A percentile compares a stretch with the other conserved stretches of the same genome.
Evolutionary conservation across 2,888 invertebrate species (phyloP).

Genomic region (Cerastoderma edule): DNA sequence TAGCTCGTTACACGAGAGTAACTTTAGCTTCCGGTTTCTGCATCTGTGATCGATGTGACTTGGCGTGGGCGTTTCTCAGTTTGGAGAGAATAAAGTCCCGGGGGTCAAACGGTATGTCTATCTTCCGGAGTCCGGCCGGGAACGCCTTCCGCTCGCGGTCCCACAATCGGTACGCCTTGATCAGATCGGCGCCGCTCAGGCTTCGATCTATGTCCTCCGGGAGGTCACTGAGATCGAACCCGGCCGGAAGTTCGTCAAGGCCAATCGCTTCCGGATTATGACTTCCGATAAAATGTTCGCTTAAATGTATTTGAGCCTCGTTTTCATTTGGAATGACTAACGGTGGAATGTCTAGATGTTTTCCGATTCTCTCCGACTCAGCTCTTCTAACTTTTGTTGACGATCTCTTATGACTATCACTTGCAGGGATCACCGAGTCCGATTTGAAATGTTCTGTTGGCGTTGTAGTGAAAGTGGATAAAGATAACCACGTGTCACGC

Average conservation of each 20-base stretch:
- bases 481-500: neutral
- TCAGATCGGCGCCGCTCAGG: constrained; percentile 48
- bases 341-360: constrained; percentile 12
- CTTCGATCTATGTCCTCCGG: constrained; percentile 50
- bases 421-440: neutral
- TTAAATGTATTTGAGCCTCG: constrained; percentile 10
- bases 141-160: constrained; percentile 50
- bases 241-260: constrained; percentile 34
- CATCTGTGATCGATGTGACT: constrained; percentile 30
- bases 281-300: constrained; percentile 27
- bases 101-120: constrained; percentile 35
- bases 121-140: constrained; percentile 44
- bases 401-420: no score
- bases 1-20: neutral
- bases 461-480: neutral
- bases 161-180: constrained; percentile 52
- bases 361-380: neutral
- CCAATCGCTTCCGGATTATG: constrained; percentile 13
- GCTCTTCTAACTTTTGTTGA: constrained; percentile 3
- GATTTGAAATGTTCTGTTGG: neutral
- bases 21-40: constrained; percentile 27
- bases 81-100: constrained; percentile 27
- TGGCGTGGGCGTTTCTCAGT: constrained; percentile 33
- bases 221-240: constrained; percentile 41
- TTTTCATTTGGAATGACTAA: neutral